Evolutionary conservation across 2,113 vertebrate genomes (phyloP).

Genomic region (Coptodon bakossiorum): DNA sequence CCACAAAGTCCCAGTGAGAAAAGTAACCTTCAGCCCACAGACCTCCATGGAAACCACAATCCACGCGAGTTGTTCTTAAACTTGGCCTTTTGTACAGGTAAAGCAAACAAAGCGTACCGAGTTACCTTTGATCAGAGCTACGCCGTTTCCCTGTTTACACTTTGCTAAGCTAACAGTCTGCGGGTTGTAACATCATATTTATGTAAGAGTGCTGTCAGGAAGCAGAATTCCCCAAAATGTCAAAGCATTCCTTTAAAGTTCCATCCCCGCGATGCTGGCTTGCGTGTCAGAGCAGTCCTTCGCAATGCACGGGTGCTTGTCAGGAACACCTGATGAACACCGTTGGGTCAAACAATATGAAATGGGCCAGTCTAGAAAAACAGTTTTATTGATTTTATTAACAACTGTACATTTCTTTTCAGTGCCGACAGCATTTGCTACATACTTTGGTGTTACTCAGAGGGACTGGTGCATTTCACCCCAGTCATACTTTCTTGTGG

Average conservation of each 20-base stretch:
- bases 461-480: constrained; percentile 35
- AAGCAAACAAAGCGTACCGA: background rate
- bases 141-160: background rate
- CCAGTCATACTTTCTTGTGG: constrained; percentile 16
- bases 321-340: background rate
- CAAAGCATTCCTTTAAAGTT: background rate
- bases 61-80: background rate
- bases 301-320: background rate
- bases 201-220: background rate
- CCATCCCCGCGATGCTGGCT: background rate
- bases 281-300: background rate
- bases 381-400: constrained; percentile 74
- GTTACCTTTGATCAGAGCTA: background rate
- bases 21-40: background rate
- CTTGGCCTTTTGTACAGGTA: background rate
- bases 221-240: background rate
- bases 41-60: background rate
- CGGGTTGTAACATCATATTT: background rate
- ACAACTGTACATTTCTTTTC: constrained; percentile 74
- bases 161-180: background rate
- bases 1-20: background rate
- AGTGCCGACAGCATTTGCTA: constrained; percentile 80
- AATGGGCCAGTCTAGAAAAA: constrained; percentile 62
- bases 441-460: constrained; percentile 79
- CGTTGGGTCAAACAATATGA: background rate